phyloP scores from a whole-genome alignment of 2,797 vertebrate genomes.

The Hafferia zeledoni region DNA sequence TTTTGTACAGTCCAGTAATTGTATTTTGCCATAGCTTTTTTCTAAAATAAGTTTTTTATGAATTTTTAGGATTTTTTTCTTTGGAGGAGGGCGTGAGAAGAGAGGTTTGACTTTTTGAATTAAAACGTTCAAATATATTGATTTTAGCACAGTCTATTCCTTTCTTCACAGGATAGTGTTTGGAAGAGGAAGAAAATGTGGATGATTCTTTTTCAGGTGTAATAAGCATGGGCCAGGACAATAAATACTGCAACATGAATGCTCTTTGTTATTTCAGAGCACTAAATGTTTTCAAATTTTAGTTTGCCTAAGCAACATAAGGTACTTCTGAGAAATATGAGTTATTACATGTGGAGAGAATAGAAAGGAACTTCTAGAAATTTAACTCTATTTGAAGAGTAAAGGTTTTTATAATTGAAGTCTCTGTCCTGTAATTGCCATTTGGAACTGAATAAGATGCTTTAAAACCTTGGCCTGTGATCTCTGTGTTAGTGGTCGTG shows the following conservation, averaged over 20 bases:
- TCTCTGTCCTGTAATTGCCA: constrained; percentile 48
- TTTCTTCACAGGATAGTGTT: not conserved
- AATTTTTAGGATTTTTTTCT: not conserved
- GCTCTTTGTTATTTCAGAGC: not conserved
- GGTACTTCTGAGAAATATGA: not conserved
- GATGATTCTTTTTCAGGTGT: not conserved
- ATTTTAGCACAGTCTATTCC: not conserved
- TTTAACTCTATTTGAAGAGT: not conserved
- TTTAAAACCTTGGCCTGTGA: constrained; percentile 86
- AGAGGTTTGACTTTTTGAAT: not conserved
- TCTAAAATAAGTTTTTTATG: not conserved
- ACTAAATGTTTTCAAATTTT: not conserved
- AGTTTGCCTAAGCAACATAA: not conserved
- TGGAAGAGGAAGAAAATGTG: not conserved
- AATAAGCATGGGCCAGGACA: not conserved
- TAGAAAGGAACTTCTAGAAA: not conserved
- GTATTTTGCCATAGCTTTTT: not conserved
- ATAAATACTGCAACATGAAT: not conserved
- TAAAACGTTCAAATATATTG: not conserved
- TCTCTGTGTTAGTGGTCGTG: constrained; percentile 79
- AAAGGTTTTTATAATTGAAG: constrained; percentile 4
- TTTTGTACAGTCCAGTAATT: not conserved
- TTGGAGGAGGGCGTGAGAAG: not conserved
- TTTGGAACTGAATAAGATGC: constrained; percentile 64
- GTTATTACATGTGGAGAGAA: not conserved